Percentiles rank a stretch among this genome's conserved stretches.
These are phyloP conservation scores for Lemur catta DNA, from an alignment of 2,797 vertebrate genomes.

Conservation along the genomic window DNA sequence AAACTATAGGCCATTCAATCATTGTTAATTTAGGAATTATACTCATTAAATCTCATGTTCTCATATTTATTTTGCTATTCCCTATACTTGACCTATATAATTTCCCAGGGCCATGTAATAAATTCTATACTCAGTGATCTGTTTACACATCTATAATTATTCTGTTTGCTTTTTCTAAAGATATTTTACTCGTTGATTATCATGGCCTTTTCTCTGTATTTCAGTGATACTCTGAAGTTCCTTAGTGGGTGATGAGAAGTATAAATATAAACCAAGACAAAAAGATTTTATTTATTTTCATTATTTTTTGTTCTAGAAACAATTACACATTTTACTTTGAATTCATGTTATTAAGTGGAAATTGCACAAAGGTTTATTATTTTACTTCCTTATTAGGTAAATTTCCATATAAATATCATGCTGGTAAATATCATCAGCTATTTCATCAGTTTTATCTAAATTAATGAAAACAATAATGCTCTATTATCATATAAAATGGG, in stretches of 20 bases:
- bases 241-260: background rate
- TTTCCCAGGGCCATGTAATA: background rate
- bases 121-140: background rate
- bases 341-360: slow-evolving; percentile 41
- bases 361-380: slow-evolving; percentile 57
- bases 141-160: slow-evolving; percentile 23
- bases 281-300: slow-evolving; percentile 24
- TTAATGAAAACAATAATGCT: slow-evolving; percentile 39
- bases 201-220: background rate
- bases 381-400: slow-evolving; percentile 67
- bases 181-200: background rate
- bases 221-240: background rate
- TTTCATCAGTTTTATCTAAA: slow-evolving; percentile 68
- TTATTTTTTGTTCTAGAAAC: slow-evolving; percentile 34
- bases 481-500: slow-evolving; percentile 51
- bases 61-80: background rate
- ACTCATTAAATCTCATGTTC: background rate
- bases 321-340: slow-evolving; percentile 60
- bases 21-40: background rate
- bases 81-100: background rate
- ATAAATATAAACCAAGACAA: background rate
- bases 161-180: slow-evolving; percentile 36
- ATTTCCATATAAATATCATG: slow-evolving; percentile 60
- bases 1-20: background rate
- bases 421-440: slow-evolving; percentile 67